Evolutionary conservation across 2,888 invertebrate species (phyloP).

Genomic region (Galerucella nymphaeae): DNA sequence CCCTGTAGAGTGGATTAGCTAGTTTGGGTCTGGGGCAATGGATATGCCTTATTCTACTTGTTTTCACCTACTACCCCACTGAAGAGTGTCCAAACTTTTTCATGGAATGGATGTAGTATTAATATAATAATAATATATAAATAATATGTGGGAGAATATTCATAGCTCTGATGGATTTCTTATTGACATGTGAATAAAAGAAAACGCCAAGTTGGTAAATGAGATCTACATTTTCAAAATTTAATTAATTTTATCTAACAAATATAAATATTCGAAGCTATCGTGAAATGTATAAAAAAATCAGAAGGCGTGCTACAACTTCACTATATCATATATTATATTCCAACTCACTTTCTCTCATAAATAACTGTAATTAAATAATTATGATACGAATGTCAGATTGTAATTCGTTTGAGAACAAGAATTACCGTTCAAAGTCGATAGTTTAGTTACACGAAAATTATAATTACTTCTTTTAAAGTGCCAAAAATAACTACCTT

Average conservation of each 20-base stretch:
- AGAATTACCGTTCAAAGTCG: slow-evolving; percentile 21
- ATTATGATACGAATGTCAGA: slow-evolving; percentile 37
- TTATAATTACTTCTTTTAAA: slow-evolving; percentile 14
- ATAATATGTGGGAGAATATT: too few species aligned
- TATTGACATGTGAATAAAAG: too few species aligned
- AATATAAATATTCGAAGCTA: slow-evolving; percentile 51
- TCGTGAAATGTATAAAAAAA: slow-evolving; percentile 32
- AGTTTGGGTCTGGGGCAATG: too few species aligned
- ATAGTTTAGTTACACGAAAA: background rate
- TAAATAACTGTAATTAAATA: slow-evolving; percentile 39
- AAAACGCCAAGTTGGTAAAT: slow-evolving; percentile 9
- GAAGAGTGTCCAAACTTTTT: too few species aligned
- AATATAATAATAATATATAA: too few species aligned
- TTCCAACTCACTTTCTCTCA: slow-evolving; percentile 44
- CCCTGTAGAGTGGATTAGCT: too few species aligned
- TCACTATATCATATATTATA: slow-evolving; percentile 36
- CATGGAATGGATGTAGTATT: too few species aligned
- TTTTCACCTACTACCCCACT: too few species aligned
- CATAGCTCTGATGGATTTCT: too few species aligned
- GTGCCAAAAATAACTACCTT: slow-evolving; percentile 1
- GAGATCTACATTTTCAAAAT: slow-evolving; percentile 45
- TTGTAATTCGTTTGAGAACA: slow-evolving; percentile 28
- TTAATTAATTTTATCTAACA: slow-evolving; percentile 64
- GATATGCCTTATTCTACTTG: too few species aligned
- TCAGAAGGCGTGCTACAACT: slow-evolving; percentile 53